A percentile compares a stretch with the other conserved stretches of the same genome.
Evolutionary conservation across 2,113 vertebrate species (phyloP).

Genomic region (Mystacornis crossleyi): DNA sequence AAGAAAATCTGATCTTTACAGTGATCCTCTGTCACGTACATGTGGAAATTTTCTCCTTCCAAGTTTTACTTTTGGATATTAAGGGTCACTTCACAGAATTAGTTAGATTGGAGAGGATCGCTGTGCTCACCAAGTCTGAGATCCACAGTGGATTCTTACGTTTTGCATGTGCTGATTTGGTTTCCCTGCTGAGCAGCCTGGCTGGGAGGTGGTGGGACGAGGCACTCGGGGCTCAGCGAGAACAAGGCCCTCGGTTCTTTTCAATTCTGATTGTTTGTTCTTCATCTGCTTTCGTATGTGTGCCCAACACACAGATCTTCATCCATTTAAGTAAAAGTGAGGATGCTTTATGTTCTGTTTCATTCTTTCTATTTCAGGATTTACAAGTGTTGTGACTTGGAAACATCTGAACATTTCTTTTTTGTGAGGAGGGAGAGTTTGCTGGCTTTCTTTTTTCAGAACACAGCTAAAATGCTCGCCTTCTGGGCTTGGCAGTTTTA

Average conservation of each 20-base stretch:
- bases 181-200: not conserved
- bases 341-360: slow-evolving; percentile 14
- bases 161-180: not conserved
- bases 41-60: not conserved
- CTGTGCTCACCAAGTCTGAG: not conserved
- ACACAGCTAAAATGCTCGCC: not conserved
- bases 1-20: not conserved
- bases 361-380: not conserved
- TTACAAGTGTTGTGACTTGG: not conserved
- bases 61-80: not conserved
- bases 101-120: not conserved
- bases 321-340: slow-evolving; percentile 12
- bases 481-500: slow-evolving; percentile 48
- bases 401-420: not conserved
- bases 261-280: not conserved
- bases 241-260: not conserved
- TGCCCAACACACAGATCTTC: not conserved
- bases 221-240: not conserved
- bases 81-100: not conserved
- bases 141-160: not conserved
- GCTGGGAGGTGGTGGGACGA: not conserved
- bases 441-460: not conserved
- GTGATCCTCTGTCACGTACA: not conserved
- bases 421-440: not conserved
- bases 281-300: not conserved